Base-by-base conservation (phyloP, 92 coral and sea anemone species). In the Nematostella vectensis region DNA sequence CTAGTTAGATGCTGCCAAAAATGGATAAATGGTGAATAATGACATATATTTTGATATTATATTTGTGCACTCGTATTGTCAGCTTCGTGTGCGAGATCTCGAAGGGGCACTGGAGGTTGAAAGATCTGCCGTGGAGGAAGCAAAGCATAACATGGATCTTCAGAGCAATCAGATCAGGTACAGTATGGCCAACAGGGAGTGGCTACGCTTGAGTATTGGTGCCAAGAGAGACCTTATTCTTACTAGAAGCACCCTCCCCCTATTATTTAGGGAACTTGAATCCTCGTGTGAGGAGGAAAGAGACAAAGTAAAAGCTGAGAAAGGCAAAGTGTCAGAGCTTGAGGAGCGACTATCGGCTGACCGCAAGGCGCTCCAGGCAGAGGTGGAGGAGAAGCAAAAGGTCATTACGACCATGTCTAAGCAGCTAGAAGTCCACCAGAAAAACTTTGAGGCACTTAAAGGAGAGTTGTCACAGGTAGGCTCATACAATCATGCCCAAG, bases 31-130 rank as follows among this genome's bases (percentile, higher is more conserved):
- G n/a, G n/a, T n/a, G n/a, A n/a, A n/a, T n/a, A n/a, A n/a, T n/a
- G n/a, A n/a, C n/a, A n/a, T n/a, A n/a, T n/a, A n/a, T n/a, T n/a
- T n/a, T n/a, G n/a, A n/a, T n/a, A n/a, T n/a, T n/a, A n/a, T n/a
- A n/a, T n/a, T n/a, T n/a, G n/a, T n/a, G n/a, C n/a, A n/a, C n/a
- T n/a, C n/a, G n/a, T n/a, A n/a, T n/a, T n/a, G n/a, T n/a, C n/a
- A 91, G 98, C 65, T 91, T 13, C 70, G 93, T 27, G 93, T 91
- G 37, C 74, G 98, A 20, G 98, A 91, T 55, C 78, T 91, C 38
- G 98, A 91, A 71, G 95, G 93, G 52, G 98, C 95, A 0, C 26
- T 91, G 55, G 98, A 86, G 52, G 93, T 87, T 9, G 95, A 87
- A 54, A 91, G 71, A 52, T 80, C 98, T 31, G 95, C 89, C 11